phyloP scores from a whole-genome alignment of 2,888 invertebrate species.

The Calameuta pallipes region DNA sequence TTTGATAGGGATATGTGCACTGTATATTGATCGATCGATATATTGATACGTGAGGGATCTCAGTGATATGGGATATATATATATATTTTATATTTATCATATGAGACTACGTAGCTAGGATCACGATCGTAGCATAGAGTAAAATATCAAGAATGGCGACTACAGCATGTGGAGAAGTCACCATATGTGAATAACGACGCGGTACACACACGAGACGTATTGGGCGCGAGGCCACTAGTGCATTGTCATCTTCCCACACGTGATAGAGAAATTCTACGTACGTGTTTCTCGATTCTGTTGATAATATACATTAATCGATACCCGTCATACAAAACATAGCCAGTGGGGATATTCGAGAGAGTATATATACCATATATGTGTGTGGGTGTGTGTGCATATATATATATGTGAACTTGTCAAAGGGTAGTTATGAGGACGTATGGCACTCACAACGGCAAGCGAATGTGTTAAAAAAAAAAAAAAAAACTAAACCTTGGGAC shows the following conservation, averaged over 20 bases:
- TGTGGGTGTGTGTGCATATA: no score
- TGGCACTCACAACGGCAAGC: no score
- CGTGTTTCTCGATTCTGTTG: not conserved
- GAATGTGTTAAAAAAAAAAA: no score
- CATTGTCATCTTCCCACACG: slow-evolving; percentile 57
- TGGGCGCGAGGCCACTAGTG: slow-evolving; percentile 52
- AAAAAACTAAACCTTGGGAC: no score
- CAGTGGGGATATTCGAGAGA: not conserved
- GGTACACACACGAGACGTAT: slow-evolving; percentile 39
- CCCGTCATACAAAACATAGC: not conserved
- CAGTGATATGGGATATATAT: not conserved
- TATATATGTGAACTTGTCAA: no score
- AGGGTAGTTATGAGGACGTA: no score
- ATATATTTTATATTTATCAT: not conserved
- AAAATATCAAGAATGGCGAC: not conserved
- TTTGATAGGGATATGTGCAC: no score
- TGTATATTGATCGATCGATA: no score
- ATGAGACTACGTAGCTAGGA: not conserved
- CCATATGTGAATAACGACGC: slow-evolving; percentile 4
- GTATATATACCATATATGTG: not conserved
- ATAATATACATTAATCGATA: not conserved
- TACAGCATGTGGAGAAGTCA: not conserved
- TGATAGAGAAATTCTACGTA: slow-evolving; percentile 20
- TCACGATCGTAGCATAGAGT: not conserved
- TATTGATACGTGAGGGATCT: no score